Base-by-base conservation (phyloP, 2,113 vertebrate genomes). In the Thamnaconus septentrionalis region DNA sequence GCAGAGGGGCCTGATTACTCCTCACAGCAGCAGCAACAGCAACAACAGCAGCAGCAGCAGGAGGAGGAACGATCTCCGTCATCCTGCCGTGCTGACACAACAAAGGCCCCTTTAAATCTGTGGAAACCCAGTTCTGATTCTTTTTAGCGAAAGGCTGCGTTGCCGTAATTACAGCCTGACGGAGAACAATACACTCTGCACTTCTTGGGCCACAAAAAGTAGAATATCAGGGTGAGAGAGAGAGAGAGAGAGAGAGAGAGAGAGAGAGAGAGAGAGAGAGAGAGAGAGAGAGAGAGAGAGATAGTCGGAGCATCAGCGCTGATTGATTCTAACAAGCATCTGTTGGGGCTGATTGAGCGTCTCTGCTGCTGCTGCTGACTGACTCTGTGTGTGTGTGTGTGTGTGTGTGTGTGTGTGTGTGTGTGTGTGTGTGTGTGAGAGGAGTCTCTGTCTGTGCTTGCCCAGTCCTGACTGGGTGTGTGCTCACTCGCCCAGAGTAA, bases 91-190 rank as follows among this genome's bases (percentile, higher is more conserved):
- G 18, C 18, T 31, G 18, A 31, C 18, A 31, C 18, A 31, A 31
- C 18, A 31, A 31, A 31, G 18, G 18, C 18, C 1, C 62, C 52
- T 78, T 61, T 71, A 71, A 75, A 82, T 86, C 77, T 76, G 72
- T 31, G 18, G 18, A 58, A 75, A 67, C 64, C 83, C 65, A 50
- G 53, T 61, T 76, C 69, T 46, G 41, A 71, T 74, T 74, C 75
- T 31, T 31, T 31, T 60, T 59, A 41, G 59, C 41, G 75, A 72
- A 71, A 69, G 48, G 66, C 64, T 76, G 73, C 65, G 64, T 64
- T 43, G 12, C 62, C 61, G 46, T 78, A 79, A 80, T 84, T 79
- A 73, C 0, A 45, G 60, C 66, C 60, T 76, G 78, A 79, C 74
- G 62, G 64, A 73, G 68, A 80, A 65, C 50, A 18, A 52, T n/a